Evolutionary conservation across 2,888 invertebrate species (phyloP).

Genomic region (Platycheirus rosarum): DNA sequence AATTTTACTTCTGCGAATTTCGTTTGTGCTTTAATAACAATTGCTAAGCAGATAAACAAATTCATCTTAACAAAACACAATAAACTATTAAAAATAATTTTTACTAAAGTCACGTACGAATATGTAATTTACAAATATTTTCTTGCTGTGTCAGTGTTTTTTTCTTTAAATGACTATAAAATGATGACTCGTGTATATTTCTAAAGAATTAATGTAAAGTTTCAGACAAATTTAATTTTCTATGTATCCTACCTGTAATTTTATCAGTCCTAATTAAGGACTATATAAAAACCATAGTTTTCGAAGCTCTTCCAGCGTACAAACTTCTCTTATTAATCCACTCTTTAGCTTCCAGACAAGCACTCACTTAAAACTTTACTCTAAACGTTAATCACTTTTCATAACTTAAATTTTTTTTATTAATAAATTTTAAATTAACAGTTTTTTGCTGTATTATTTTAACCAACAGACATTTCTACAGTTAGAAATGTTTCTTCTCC

Average conservation of each 20-base stretch:
- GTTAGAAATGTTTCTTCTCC: not conserved
- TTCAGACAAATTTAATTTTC: not conserved
- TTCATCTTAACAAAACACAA: not conserved
- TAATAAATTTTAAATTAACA: slow-evolving; percentile 3
- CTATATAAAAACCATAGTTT: slow-evolving; percentile 64
- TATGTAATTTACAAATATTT: not conserved
- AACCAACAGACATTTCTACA: slow-evolving; percentile 23
- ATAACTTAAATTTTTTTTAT: slow-evolving; percentile 31
- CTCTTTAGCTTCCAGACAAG: not conserved
- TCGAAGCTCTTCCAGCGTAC: slow-evolving; percentile 45
- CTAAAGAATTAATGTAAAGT: no score
- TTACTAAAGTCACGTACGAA: slow-evolving; percentile 14
- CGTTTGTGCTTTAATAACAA: no score
- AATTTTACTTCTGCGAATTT: not conserved
- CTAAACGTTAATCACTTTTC: slow-evolving; percentile 54
- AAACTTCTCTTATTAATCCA: slow-evolving; percentile 36
- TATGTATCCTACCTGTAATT: slow-evolving; percentile 54
- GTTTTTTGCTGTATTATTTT: not conserved
- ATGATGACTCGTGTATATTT: no score
- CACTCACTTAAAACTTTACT: slow-evolving; percentile 27
- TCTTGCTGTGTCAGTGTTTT: not conserved
- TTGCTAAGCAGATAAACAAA: not conserved
- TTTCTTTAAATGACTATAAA: no score
- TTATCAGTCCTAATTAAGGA: slow-evolving; percentile 62
- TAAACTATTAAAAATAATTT: not conserved